These are phyloP conservation scores for Solenopsis fugax DNA, from an alignment of 1,140 invertebrate species.

Conservation along the genomic window DNA sequence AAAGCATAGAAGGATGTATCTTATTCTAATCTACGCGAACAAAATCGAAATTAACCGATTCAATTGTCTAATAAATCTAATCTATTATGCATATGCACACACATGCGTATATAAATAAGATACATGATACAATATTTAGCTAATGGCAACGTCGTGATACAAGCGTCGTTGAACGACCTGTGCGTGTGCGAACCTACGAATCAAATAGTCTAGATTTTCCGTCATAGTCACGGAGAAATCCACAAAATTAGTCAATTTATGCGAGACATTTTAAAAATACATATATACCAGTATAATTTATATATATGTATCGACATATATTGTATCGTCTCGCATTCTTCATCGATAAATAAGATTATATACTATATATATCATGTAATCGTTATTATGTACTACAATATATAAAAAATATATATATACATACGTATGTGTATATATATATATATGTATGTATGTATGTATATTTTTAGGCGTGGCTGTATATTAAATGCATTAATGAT, in stretches of 20 bases:
- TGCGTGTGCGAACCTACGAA: constrained; percentile 54
- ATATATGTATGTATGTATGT: constrained; percentile 74
- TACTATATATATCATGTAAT: constrained; percentile 75
- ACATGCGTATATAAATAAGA: constrained; percentile 30
- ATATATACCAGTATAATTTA: constrained; percentile 47
- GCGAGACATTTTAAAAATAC: constrained; percentile 81
- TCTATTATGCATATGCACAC: constrained; percentile 55
- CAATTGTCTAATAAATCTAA: constrained; percentile 1
- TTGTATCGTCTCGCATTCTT: constrained; percentile 40
- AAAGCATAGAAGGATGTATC: background rate
- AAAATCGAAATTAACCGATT: constrained; percentile 29
- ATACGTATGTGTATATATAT: constrained; percentile 52
- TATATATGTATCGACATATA: constrained; percentile 23
- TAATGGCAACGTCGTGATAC: constrained; percentile 1
- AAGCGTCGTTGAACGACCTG: background rate
- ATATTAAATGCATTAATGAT: constrained; percentile 56
- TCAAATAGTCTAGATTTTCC: constrained; percentile 70
- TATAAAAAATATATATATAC: constrained; percentile 55
- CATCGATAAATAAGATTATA: constrained; percentile 72
- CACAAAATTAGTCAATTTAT: constrained; percentile 85
- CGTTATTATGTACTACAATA: constrained; percentile 60
- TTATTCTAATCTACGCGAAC: background rate
- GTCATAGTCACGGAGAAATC: constrained; percentile 66
- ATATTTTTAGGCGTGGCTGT: constrained; percentile 54
- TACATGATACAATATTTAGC: constrained; percentile 30